Conservation (phyloP, 2,797 vertebrate species). For the Pempheris klunzingeri region DNA sequence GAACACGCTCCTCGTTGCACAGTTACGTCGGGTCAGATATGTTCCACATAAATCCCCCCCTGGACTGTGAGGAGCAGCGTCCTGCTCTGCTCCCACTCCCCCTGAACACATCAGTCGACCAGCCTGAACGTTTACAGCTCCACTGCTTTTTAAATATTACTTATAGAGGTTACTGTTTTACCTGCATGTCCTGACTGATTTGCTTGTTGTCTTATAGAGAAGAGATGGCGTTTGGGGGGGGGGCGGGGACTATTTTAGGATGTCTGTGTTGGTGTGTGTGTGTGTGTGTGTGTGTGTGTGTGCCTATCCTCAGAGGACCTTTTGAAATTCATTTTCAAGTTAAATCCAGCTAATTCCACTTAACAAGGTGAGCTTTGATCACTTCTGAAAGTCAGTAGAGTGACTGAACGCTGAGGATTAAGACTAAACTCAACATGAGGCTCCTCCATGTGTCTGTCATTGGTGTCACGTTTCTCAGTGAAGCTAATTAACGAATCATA, state of each 20-base stretch:
- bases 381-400: slow-evolving; percentile 77
- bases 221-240: not conserved
- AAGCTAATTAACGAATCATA: not conserved
- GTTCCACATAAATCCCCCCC: not conserved
- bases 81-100: not conserved
- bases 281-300: slow-evolving; percentile 16
- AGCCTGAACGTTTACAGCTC: too few species aligned
- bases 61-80: not conserved
- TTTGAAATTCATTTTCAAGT: slow-evolving; percentile 69
- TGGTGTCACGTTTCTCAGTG: not conserved
- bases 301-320: slow-evolving; percentile 46
- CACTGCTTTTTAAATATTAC: not conserved
- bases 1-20: too few species aligned
- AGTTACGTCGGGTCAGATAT: too few species aligned
- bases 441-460: slow-evolving; percentile 18
- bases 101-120: not conserved
- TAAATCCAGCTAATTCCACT: slow-evolving; percentile 74
- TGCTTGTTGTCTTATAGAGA: not conserved
- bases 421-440: slow-evolving; percentile 43
- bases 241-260: slow-evolving; percentile 19
- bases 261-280: too few species aligned
- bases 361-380: slow-evolving; percentile 76
- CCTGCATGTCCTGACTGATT: not conserved
- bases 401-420: slow-evolving; percentile 70
- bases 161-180: not conserved